A percentile compares a stretch with the other conserved stretches of the same genome.
phyloP scores from a whole-genome alignment of 2,888 invertebrate species.

The Pachycephus smyrnensis region DNA sequence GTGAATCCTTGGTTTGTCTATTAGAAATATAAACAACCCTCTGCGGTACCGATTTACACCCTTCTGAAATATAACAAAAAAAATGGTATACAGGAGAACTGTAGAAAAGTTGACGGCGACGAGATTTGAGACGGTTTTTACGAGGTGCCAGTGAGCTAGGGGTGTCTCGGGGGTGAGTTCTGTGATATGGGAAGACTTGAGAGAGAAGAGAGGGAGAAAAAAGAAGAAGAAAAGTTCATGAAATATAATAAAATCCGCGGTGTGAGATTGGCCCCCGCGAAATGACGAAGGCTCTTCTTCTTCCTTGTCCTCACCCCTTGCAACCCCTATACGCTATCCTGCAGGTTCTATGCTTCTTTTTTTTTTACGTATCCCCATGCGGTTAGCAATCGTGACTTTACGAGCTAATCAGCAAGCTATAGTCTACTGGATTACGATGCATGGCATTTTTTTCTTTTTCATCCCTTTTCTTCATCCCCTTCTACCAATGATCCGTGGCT shows the following conservation, averaged over 20 bases:
- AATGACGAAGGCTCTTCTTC: slow-evolving; percentile 18
- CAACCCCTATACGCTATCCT: neutral
- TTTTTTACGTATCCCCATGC: slow-evolving; percentile 8
- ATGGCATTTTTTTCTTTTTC: neutral
- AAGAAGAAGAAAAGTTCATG: slow-evolving; percentile 12
- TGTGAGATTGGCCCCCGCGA: slow-evolving; percentile 26
- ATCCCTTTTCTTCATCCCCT: neutral
- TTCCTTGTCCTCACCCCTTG: neutral
- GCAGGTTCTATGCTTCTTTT: neutral
- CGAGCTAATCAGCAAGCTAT: slow-evolving; percentile 20
- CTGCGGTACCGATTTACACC: neutral
- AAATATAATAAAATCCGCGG: slow-evolving; percentile 28
- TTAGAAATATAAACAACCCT: neutral
- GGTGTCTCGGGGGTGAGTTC: slow-evolving; percentile 27
- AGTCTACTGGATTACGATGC: neutral
- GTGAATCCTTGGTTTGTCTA: neutral
- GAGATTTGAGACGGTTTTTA: slow-evolving; percentile 8
- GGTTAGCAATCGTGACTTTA: slow-evolving; percentile 27
- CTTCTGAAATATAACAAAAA: neutral
- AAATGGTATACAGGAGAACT: neutral
- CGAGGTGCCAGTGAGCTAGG: neutral
- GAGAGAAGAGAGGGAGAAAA: neutral
- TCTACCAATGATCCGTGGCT: neutral
- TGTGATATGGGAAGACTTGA: neutral
- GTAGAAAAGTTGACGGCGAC: neutral